Base-by-base conservation (phyloP, 2,888 invertebrate species). In the Archips xylosteana region DNA sequence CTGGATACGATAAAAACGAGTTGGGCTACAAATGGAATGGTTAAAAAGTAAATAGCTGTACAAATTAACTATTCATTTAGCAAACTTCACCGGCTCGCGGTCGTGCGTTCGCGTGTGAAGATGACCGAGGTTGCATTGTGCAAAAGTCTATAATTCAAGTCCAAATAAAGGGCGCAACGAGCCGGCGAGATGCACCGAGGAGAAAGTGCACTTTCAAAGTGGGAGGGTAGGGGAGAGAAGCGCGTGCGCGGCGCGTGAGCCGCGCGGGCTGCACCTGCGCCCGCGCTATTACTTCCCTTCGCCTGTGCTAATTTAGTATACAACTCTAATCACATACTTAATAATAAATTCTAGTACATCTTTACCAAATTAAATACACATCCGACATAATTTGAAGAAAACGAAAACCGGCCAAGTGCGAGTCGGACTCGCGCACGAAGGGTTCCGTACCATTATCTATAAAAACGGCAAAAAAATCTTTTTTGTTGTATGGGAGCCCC, bases 211-310 rank as follows among this genome's bases (percentile, higher is more conserved):
- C 70, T 75, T 66, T 74, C 57, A 70, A 73, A 73, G 73, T 73
- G 70, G 75, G 61, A 73, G 73, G 70, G 74, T 64, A 64, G 73
- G 70, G 63, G 70, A 45, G 57, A 72, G 32, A 34, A 77, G 77
- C 79, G 77, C 77, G 77, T 77, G 78, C 74, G 45, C 51, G 78
- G 71, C 82, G 79, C 80, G 79, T 79, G 79, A 74, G 71, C 42
- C 66, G 60, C 74, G 74, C 54, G 67, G 62, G 59, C 15, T 45
- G 59, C 63, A 60, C 74, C 76, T 73, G 76, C 77, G 39, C 71
- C 72, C 68, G 83, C 65, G 23, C 5, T 2, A 42, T 39, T 36
- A 42, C 63, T 45, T 23, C 32, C 63, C 34, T 34, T 8, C 57
- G 23, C 6, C 10, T 9, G 9, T 32, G 9, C 12, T 57, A 57